phyloP scores from a whole-genome alignment of 2,113 vertebrate species.

The Daubentonia madagascariensis region DNA sequence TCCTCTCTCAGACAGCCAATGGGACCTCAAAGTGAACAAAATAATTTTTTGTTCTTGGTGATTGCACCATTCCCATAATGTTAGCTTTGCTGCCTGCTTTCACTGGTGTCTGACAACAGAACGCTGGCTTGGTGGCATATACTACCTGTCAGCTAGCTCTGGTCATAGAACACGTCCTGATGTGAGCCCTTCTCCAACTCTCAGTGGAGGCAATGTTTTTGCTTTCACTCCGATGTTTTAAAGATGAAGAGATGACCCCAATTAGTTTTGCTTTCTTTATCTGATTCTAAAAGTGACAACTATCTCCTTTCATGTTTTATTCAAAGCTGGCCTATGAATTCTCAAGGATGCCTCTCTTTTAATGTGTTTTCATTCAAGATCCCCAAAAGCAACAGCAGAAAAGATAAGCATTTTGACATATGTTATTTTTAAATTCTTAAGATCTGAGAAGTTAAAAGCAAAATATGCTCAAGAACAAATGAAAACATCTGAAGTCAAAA shows the following conservation, averaged over 20 bases:
- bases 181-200: background rate
- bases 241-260: background rate
- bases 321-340: constrained; percentile 6
- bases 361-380: constrained; percentile 18
- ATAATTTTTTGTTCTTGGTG: background rate
- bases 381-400: background rate
- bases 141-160: fast-evolving
- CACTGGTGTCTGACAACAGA: background rate
- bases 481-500: constrained; percentile 41
- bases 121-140: background rate
- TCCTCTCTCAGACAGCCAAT: background rate
- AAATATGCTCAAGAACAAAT: constrained; percentile 40
- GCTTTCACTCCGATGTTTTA: background rate
- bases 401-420: constrained; percentile 51
- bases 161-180: background rate
- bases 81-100: background rate
- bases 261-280: constrained; percentile 35
- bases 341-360: background rate
- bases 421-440: constrained; percentile 55
- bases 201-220: background rate
- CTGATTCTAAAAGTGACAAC: constrained; percentile 41
- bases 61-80: background rate
- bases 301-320: constrained; percentile 48
- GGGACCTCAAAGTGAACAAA: background rate
- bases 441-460: constrained; percentile 31